Evolutionary conservation across 2,888 invertebrate genomes (phyloP).

Genomic region (Sphecodes monilicornis): DNA sequence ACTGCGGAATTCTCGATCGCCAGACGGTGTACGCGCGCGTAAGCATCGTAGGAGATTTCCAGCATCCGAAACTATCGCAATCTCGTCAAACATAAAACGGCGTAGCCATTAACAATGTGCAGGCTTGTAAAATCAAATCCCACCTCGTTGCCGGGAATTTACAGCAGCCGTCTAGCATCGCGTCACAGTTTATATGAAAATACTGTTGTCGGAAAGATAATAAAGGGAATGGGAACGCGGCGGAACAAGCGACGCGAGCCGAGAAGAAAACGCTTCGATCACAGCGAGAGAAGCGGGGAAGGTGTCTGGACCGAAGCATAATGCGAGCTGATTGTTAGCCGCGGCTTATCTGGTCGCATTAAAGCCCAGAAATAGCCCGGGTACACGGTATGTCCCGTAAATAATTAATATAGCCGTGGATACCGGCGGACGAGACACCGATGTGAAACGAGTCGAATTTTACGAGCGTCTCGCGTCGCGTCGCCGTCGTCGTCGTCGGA

Average conservation of each 20-base stretch:
- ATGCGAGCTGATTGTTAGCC: constrained; percentile 10
- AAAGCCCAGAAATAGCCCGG: constrained; percentile 27
- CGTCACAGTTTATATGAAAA: constrained; percentile 7
- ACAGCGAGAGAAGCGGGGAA: background rate
- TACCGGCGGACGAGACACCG: constrained; percentile 2
- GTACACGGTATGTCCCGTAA: constrained; percentile 13
- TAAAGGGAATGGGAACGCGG: constrained; percentile 6
- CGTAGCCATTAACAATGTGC: background rate
- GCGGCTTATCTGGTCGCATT: constrained; percentile 21
- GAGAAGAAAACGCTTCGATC: background rate
- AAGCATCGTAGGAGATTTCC: background rate
- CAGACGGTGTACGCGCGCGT: background rate
- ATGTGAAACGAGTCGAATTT: constrained; percentile 32
- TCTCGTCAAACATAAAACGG: background rate
- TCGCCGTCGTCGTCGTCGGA: background rate
- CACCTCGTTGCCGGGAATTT: background rate
- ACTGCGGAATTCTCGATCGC: background rate
- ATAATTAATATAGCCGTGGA: constrained; percentile 41
- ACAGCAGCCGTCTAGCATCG: background rate
- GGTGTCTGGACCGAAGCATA: background rate
- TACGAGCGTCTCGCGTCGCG: constrained; percentile 9
- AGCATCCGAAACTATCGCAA: background rate
- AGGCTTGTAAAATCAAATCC: constrained; percentile 1
- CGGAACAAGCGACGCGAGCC: background rate
- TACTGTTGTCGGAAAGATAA: constrained; percentile 1